These are phyloP conservation scores for Aspiorhynchus laticeps DNA, from an alignment of 2,113 vertebrate species.

Conservation along the genomic window DNA sequence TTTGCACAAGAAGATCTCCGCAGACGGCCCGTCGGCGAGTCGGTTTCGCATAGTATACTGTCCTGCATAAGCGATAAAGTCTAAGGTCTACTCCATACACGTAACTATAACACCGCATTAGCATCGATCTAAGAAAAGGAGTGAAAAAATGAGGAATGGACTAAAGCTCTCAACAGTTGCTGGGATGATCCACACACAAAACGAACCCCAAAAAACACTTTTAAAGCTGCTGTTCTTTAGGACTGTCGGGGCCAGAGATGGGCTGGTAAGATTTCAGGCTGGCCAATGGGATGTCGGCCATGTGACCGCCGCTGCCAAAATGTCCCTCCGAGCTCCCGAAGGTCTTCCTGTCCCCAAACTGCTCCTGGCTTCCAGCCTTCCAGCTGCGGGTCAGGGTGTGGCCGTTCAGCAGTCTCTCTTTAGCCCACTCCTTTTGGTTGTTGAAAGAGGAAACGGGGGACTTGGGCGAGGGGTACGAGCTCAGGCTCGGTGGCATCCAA, in stretches of 20 bases:
- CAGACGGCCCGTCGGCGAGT: slow-evolving; percentile 75
- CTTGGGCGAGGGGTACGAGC: slow-evolving; percentile 91
- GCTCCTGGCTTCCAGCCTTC: slow-evolving; percentile 93
- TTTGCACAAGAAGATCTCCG: slow-evolving; percentile 65
- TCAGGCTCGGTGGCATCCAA: slow-evolving; percentile 95
- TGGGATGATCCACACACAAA: slow-evolving; percentile 24
- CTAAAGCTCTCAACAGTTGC: slow-evolving; percentile 35
- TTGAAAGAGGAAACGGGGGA: slow-evolving; percentile 92
- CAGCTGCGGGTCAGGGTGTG: slow-evolving; percentile 93
- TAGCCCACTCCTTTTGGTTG: slow-evolving; percentile 93
- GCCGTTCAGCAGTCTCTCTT: slow-evolving; percentile 97
- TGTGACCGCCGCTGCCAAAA: slow-evolving; percentile 83
- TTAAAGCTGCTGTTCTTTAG: slow-evolving; percentile 99
- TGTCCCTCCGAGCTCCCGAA: slow-evolving; percentile 89
- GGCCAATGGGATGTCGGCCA: slow-evolving; percentile 95
- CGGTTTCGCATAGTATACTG: slow-evolving; percentile 78
- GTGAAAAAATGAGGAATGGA: not conserved
- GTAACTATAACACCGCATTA: slow-evolving; percentile 55
- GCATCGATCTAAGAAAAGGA: slow-evolving; percentile 51
- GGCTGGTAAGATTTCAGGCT: slow-evolving; percentile 96
- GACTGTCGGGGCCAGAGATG: slow-evolving; percentile 85
- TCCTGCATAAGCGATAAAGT: slow-evolving; percentile 85
- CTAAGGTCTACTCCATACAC: slow-evolving; percentile 53
- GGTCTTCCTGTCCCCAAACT: slow-evolving; percentile 94
- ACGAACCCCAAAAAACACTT: slow-evolving; percentile 45